Evolutionary conservation across 2,888 invertebrate genomes (phyloP), one percentile per base, ranked within the genome.

Genomic region (Papilio protenor): DNA sequence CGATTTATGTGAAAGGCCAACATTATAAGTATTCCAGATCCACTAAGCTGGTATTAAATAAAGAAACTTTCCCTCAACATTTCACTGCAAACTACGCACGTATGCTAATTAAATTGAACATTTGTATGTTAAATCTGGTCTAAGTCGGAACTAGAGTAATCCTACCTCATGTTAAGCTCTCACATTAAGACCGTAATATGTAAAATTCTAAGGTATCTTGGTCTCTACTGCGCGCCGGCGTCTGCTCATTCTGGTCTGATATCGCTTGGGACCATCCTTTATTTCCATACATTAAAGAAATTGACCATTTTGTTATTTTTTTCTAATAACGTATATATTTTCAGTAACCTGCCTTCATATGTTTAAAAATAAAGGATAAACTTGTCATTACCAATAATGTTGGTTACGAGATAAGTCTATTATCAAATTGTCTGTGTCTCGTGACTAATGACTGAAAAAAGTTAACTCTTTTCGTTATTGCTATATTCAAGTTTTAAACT

Each of bases 51-150:
- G 66, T 18, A 40, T 40, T n/a, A 66, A 66, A 66, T 40, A 66
- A 66, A 66, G 61, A 33, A 64, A 27, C 61, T 64, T 27, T 33
- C n/a, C 40, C 61, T 27, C 18, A 10, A 66, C 18, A 66, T 33
- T 18, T 40, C 18, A 40, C 66, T n/a, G 40, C 40, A 66, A 66
- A 40, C n/a, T 66, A 18, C n/a, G 40, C 66, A 64, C 40, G 5
- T 66, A 66, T 66, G 66, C 18, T 66, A 66, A 66, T 66, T 66
- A 66, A 66, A 66, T 66, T 40, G 33, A 66, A 66, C 66, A 66
- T 66, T 66, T n/a, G 66, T 66, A 66, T 66, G 66, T 66, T 66
- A 66, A 66, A 33, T 27, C 33, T 33, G 33, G 64, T 64, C 40
- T 66, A 66, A 66, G 66, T 66, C 40, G 66, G 66, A 66, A n/a